Conservation (phyloP, 2,113 vertebrate species). For the Athene noctua region DNA sequence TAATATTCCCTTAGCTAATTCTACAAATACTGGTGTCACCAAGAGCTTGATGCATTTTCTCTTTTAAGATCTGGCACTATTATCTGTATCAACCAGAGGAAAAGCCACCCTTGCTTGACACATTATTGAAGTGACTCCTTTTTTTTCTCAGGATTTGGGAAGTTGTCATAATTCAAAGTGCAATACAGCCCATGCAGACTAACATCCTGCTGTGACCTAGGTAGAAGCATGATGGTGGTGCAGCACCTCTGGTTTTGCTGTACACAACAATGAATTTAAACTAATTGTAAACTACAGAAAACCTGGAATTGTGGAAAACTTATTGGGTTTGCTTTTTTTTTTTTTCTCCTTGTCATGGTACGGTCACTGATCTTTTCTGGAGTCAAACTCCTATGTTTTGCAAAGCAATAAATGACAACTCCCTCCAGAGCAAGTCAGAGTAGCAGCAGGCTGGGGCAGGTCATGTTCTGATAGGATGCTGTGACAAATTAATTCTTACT, state of each 20-base stretch:
- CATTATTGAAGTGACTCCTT: neutral
- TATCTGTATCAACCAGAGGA: neutral
- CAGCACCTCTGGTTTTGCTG: rapidly evolving
- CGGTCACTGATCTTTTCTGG: neutral
- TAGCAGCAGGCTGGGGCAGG: neutral
- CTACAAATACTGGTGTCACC: neutral
- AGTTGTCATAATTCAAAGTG: neutral
- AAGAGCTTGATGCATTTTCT: neutral
- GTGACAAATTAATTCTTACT: neutral
- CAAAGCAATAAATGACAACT: neutral
- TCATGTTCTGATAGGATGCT: neutral
- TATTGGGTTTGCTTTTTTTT: neutral
- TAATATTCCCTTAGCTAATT: neutral
- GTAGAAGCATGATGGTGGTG: neutral
- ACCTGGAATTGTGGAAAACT: neutral
- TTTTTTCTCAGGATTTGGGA: neutral
- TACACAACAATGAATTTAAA: neutral
- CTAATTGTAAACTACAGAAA: neutral
- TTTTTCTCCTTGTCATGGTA: neutral
- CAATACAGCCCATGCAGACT: neutral
- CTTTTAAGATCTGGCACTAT: neutral
- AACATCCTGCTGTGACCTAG: neutral
- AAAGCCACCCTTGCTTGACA: neutral
- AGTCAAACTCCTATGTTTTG: neutral
- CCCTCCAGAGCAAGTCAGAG: neutral